Percentiles rank a stretch among this genome's conserved stretches.
These are phyloP conservation scores for Bostrychus sinensis DNA, from an alignment of 2,113 vertebrate genomes.

Conservation along the genomic window DNA sequence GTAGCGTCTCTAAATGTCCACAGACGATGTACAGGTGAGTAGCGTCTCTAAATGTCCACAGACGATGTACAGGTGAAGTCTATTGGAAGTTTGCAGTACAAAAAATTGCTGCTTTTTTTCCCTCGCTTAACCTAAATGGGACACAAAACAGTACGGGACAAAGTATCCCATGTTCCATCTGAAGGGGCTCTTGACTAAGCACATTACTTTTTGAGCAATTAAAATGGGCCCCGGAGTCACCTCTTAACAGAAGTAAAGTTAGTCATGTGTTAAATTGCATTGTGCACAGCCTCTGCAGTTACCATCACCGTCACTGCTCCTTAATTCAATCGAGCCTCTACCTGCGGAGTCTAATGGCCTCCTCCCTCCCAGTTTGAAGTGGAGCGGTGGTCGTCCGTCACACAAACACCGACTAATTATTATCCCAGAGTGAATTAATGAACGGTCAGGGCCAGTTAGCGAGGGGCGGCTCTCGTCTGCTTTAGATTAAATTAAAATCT, in stretches of 20 bases:
- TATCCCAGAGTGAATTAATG: constrained; percentile 59
- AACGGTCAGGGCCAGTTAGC: constrained; percentile 53
- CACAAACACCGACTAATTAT: constrained; percentile 49
- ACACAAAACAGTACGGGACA: neutral
- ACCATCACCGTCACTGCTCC: neutral
- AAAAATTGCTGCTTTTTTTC: too few species aligned
- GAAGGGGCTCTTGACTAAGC: neutral
- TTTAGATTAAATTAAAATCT: constrained; percentile 54
- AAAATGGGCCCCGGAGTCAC: neutral
- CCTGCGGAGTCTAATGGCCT: neutral
- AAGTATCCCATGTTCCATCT: neutral
- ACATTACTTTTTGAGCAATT: neutral
- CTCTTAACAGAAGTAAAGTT: neutral
- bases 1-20: too few species aligned
- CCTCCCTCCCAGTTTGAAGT: neutral
- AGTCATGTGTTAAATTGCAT: constrained; percentile 1
- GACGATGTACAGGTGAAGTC: too few species aligned
- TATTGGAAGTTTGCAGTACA: too few species aligned
- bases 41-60: too few species aligned
- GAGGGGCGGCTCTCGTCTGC: constrained; percentile 55
- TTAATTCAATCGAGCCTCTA: neutral
- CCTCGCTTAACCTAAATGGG: neutral
- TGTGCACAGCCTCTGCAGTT: constrained; percentile 4
- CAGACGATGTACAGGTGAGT: too few species aligned
- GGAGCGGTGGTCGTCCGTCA: constrained; percentile 1